These are phyloP conservation scores for Heliconius himera DNA, from an alignment of 1,140 invertebrate species.

Conservation along the genomic window DNA sequence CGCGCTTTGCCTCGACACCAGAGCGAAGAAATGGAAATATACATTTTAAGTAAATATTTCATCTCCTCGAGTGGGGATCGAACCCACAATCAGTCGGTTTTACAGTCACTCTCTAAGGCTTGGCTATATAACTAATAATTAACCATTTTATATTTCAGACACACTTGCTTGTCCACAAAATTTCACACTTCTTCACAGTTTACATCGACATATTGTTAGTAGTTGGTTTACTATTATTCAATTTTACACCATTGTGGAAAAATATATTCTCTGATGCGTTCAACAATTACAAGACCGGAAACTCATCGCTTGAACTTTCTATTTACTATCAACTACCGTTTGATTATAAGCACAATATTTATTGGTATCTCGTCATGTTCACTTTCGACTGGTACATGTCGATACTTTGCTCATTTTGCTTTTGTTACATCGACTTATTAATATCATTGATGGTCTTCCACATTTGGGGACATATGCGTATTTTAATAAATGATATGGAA, in stretches of 20 bases:
- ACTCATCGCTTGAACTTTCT: conserved; percentile 40
- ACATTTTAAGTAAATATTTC: no score
- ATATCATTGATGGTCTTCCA: conserved; percentile 46
- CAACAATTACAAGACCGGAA: conserved; percentile 22
- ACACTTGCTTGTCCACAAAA: conserved; percentile 41
- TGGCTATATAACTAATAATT: neutral
- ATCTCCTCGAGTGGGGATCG: no score
- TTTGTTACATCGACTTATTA: conserved; percentile 43
- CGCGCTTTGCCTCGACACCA: no score
- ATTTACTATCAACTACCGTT: conserved; percentile 44
- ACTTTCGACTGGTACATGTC: conserved; percentile 43
- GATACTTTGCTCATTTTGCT: conserved; percentile 29
- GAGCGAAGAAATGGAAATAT: no score
- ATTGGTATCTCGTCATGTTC: conserved; percentile 36
- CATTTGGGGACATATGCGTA: conserved; percentile 48
- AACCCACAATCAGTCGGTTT: no score
- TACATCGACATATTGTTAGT: conserved; percentile 31
- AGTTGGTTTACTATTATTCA: conserved; percentile 36
- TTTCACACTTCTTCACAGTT: conserved; percentile 46
- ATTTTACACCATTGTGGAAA: conserved; percentile 37
- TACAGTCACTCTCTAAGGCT: no score
- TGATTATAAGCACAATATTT: conserved; percentile 38
- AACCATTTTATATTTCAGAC: conserved; percentile 39
- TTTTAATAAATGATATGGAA: conserved; percentile 42
- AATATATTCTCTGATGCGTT: conserved; percentile 40